Evolutionary conservation across 1,140 invertebrate genomes (phyloP), one percentile per base, ranked within the genome.

Genomic region (Panagrolaimus sp.): DNA sequence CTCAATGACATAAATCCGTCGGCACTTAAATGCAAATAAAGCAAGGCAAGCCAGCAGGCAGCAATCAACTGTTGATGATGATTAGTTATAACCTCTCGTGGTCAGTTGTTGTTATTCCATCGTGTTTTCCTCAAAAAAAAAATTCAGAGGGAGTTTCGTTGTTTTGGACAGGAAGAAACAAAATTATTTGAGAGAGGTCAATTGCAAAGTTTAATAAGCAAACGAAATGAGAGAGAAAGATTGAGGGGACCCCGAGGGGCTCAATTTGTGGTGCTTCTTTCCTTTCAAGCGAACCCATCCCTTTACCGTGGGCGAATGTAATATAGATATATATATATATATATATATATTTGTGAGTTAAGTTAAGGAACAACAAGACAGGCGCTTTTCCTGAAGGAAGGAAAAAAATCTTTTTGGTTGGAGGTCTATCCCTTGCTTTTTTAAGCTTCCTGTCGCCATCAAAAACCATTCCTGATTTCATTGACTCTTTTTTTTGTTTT

Each of bases 401-500:
- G 31, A 38, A 38, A 38, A 38, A 38, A 38, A 7, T 4, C 7
- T 38, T 38, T 38, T 38, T 57, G 20, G 51, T 57, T n/a, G n/a
- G n/a, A n/a, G 20, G 51, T 57, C 51, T 16, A 51, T 8, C 51
- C n/a, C n/a, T 14, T 14, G 14, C 4, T 25, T 20, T 27, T 57
- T 57, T 14, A 20, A 27, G 51, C 51, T 57, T 27, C 51, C 20
- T 57, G 20, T 57, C 51, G 14, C 20, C 20, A 25, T 57, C 51
- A 27, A 20, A 57, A 57, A 57, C 51, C 27, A 20, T 57, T 27
- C 20, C 51, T 25, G 51, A 57, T 57, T 57, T 57, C 27, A 27
- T 57, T 57, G 51, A n/a, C 51, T 11, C 27, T 27, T 57, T 57
- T 57, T 20, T 20, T 57, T 57, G 51, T 57, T 57, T 57, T 27